Evolutionary conservation across 2,888 invertebrate species (phyloP).

Genomic region (Steinernema scapterisci): DNA sequence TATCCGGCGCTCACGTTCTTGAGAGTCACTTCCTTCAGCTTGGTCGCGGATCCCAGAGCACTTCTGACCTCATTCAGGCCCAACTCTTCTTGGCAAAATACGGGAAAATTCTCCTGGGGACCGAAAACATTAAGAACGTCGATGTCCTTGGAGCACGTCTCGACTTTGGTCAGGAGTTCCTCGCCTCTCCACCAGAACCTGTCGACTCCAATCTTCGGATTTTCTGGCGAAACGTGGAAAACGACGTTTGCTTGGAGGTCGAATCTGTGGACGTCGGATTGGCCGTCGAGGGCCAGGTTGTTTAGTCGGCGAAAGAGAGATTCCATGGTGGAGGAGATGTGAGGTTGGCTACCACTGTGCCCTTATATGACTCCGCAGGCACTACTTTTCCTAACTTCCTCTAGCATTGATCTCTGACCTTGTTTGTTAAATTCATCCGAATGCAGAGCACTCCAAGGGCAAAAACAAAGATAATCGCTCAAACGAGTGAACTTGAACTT

Average conservation of each 20-base stretch:
- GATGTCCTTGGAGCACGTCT: neutral
- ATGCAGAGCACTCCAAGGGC: no score
- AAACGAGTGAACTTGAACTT: no score
- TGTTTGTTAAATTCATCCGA: no score
- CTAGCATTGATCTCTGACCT: no score
- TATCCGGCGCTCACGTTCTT: no score
- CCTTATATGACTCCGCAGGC: no score
- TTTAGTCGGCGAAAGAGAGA: neutral
- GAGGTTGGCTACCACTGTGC: no score
- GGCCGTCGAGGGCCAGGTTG: constrained; percentile 1
- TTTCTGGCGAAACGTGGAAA: neutral
- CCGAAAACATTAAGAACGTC: neutral
- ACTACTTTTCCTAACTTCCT: no score
- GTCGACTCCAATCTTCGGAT: neutral
- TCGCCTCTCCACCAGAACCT: constrained; percentile 21
- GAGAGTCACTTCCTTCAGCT: no score
- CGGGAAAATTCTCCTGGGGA: neutral
- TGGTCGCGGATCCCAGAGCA: no score
- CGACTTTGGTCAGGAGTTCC: neutral
- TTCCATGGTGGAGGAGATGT: neutral
- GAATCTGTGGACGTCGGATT: neutral
- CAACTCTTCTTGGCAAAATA: neutral
- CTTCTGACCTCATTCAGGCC: no score
- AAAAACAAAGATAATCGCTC: no score
- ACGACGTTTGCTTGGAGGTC: neutral